Base-by-base conservation (phyloP, 2,888 invertebrate species). In the Erynnis tages region DNA sequence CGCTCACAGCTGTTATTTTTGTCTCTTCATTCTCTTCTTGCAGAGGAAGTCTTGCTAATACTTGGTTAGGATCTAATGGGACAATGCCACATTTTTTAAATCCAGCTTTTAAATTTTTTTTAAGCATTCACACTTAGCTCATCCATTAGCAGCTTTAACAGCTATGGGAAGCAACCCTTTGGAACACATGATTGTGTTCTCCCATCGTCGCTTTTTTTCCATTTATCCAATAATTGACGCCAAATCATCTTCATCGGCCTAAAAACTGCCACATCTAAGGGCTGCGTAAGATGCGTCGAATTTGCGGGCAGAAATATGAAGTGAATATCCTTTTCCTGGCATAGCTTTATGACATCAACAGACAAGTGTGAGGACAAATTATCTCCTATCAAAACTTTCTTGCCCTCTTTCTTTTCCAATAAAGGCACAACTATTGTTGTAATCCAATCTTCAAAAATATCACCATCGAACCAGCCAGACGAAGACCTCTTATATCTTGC, bases 231-330 rank as follows among this genome's bases (percentile, higher is more conserved):
- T 30, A 71, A 54, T 16, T 57, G 14, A 3, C 66, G 54, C 71
- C 70, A 71, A 14, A 53, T 55, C 10, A 16, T 49, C 54, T 75
- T 73, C 54, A 72, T 55, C 4, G 72, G 71, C 7, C 60, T 44
- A 47, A 73, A 76, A 37, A 66, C 66, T 4, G 70, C 67, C 3
- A 76, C 70, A 61, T 76, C 73, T 13, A 76, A 54, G 0, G 74
- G 74, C 55, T 76, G 73, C n/a, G 61, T 62, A 4, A 75, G 30
- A 45, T 73, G 70, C 0, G 72, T 75, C 6, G 66, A 57, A 54
- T 76, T 73, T 4, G 66, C 54, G 3, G 73, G 71, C n/a, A 76
- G 55, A 54, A 63, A 70, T 4, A 75, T 57, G 59, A 79, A 79
- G n/a, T 48, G 43, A 34, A 79, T 76, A 55, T 74, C 56, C 41